These are phyloP conservation scores for Tetragnatha montana DNA, from an alignment of 2,888 invertebrate species.

Conservation along the genomic window DNA sequence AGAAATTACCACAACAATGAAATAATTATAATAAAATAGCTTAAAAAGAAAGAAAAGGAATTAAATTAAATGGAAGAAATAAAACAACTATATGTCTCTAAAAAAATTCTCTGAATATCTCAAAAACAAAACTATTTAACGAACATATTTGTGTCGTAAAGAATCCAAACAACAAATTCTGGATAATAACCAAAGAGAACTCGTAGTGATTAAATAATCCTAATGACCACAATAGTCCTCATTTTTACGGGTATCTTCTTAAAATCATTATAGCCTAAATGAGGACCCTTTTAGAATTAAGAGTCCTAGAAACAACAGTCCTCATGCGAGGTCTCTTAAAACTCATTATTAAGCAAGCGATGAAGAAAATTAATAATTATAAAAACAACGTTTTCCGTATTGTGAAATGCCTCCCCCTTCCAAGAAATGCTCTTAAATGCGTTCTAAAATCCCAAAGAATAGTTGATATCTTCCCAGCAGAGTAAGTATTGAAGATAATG, in stretches of 20 bases:
- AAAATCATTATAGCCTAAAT: constrained; percentile 22
- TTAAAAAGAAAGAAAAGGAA: too few relatives aligned
- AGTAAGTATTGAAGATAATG: constrained; percentile 24
- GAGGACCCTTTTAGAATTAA: constrained; percentile 15
- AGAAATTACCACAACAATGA: too few relatives aligned
- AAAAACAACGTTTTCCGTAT: constrained; percentile 1
- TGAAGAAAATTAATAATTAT: constrained; percentile 42
- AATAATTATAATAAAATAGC: too few relatives aligned
- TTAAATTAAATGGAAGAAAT: too few relatives aligned
- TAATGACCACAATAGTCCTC: constrained; percentile 20
- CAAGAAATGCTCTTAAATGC: constrained; percentile 21
- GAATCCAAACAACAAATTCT: background rate
- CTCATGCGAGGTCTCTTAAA: constrained; percentile 15
- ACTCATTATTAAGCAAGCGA: constrained; percentile 44
- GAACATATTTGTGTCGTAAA: too few relatives aligned
- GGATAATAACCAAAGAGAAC: background rate
- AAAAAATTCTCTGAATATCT: too few relatives aligned
- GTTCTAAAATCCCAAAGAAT: constrained; percentile 23
- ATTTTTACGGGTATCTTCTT: constrained; percentile 17
- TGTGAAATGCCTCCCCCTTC: constrained; percentile 25
- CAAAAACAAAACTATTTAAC: too few relatives aligned
- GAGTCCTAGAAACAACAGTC: background rate
- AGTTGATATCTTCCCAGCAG: background rate
- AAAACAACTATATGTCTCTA: too few relatives aligned
- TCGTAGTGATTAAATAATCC: background rate